Conservation (phyloP, 2,113 vertebrate genomes). For the Micromys minutus region DNA sequence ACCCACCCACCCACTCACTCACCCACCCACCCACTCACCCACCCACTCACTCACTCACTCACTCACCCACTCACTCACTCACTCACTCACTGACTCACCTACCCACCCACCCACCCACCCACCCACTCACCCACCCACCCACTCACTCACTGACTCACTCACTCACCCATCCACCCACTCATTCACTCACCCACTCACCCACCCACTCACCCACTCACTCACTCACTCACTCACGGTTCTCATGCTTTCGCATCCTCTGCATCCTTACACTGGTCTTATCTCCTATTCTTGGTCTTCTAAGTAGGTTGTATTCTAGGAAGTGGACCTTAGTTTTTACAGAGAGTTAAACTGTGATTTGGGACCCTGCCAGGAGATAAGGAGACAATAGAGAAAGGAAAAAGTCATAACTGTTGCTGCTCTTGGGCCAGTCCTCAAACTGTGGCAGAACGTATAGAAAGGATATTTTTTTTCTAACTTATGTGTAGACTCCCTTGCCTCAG, state of each 20-base stretch:
- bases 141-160: too few relatives aligned
- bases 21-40: too few relatives aligned
- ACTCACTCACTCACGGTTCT: background rate
- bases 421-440: background rate
- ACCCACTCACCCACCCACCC: too few relatives aligned
- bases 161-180: too few relatives aligned
- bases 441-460: background rate
- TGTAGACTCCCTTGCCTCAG: background rate
- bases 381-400: background rate
- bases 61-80: too few relatives aligned
- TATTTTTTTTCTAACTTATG: background rate
- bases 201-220: too few relatives aligned
- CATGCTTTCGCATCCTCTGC: background rate
- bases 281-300: background rate
- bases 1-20: too few relatives aligned
- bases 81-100: background rate
- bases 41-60: too few relatives aligned
- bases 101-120: background rate
- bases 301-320: conserved; percentile 4
- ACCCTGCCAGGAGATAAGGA: background rate
- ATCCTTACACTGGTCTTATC: background rate
- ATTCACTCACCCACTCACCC: too few relatives aligned
- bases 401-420: background rate
- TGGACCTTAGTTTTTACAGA: background rate
- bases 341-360: background rate